phyloP scores from a whole-genome alignment of 2,888 invertebrate genomes.

The Rhyacophila evoluta region DNA sequence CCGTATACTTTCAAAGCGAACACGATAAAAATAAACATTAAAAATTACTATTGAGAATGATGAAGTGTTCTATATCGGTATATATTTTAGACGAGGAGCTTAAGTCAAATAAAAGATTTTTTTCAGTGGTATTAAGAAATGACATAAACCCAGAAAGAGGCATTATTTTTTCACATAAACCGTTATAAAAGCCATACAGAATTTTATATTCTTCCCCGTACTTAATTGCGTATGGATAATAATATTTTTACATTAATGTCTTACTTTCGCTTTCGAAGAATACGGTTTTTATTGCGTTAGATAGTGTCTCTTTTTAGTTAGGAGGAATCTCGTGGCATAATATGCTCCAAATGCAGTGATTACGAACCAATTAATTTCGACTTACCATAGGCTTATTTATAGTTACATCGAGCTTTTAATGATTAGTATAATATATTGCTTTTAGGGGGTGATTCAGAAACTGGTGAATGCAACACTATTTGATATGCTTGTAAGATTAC shows the following conservation, averaged over 20 bases:
- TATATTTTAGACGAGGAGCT: too few species aligned
- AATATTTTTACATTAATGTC: slow-evolving; percentile 19
- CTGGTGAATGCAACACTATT: too few species aligned
- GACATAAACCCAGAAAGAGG: neutral
- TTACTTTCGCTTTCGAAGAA: neutral
- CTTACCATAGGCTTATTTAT: too few species aligned
- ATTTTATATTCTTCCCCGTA: neutral
- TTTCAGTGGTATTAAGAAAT: neutral
- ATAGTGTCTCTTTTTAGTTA: neutral
- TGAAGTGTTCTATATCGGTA: too few species aligned
- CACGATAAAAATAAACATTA: too few species aligned
- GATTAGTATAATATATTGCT: too few species aligned
- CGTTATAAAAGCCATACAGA: slow-evolving; percentile 6
- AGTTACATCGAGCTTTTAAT: too few species aligned
- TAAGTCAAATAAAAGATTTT: neutral
- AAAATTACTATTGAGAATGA: too few species aligned
- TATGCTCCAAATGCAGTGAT: neutral
- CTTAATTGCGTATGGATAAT: slow-evolving; percentile 2
- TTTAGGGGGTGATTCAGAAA: too few species aligned
- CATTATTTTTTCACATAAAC: neutral
- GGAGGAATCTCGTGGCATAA: neutral
- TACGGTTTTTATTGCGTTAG: neutral
- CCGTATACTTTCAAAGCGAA: too few species aligned
- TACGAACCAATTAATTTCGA: too few species aligned
- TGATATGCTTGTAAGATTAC: too few species aligned